phyloP scores from a whole-genome alignment of 2,797 vertebrate genomes.

The Tympanoctomys barrerae region DNA sequence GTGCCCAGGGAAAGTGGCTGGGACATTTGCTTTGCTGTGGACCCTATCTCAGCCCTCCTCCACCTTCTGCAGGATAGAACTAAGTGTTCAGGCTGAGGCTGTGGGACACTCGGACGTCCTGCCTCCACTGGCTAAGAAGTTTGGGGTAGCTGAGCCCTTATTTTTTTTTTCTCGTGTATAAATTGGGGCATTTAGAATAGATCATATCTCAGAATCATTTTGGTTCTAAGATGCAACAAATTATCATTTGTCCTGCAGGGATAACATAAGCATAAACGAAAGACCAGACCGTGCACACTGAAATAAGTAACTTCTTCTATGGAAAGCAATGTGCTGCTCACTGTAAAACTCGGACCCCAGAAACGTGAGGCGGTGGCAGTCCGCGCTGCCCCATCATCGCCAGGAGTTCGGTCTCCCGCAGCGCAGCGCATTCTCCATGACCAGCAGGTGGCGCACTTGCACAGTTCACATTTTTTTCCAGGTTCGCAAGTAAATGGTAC shows the following conservation, averaged over 20 bases:
- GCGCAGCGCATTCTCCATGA: too few relatives aligned
- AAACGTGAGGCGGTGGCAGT: not conserved
- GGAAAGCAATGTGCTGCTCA: not conserved
- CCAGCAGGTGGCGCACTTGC: conserved; percentile 88
- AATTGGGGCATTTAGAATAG: not conserved
- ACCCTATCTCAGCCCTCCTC: not conserved
- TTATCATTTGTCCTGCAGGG: not conserved
- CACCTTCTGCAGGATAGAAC: not conserved
- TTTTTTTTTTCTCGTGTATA: not conserved
- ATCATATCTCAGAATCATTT: not conserved
- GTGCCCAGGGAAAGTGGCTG: not conserved
- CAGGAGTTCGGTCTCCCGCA: accelerated
- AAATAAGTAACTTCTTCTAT: not conserved
- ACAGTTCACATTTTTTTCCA: conserved; percentile 74
- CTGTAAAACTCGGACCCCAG: not conserved
- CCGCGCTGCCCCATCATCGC: accelerated
- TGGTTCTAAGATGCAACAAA: conserved; percentile 8
- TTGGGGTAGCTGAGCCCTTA: not conserved
- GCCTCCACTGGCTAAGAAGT: not conserved
- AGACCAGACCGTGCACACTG: not conserved
- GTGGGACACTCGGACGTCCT: not conserved
- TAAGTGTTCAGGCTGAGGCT: not conserved
- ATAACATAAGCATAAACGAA: not conserved
- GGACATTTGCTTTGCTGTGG: not conserved
- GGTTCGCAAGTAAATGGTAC: conserved; percentile 5